Conservation (phyloP, 1,140 invertebrate species). For the Conopomorpha cramerella region DNA sequence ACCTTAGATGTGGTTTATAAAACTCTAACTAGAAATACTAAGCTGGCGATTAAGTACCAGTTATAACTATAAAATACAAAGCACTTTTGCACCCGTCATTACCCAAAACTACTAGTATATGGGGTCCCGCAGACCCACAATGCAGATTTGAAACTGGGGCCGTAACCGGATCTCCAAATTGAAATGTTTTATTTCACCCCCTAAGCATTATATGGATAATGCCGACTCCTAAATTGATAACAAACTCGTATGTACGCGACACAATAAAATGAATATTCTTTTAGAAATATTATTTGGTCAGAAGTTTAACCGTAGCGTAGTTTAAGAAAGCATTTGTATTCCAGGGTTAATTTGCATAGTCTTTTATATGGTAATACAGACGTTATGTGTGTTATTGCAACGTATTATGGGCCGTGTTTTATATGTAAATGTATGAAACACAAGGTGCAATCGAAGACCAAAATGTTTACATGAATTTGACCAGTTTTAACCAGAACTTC, state of each 20-base stretch:
- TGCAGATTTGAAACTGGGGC: conserved; percentile 38
- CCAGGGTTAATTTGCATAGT: conserved; percentile 25
- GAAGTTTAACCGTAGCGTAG: conserved; percentile 40
- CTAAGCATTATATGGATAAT: conserved; percentile 42
- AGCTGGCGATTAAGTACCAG: too few relatives aligned
- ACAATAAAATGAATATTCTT: too few relatives aligned
- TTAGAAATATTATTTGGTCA: conserved; percentile 42
- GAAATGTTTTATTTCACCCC: conserved; percentile 55
- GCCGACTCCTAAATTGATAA: conserved; percentile 56
- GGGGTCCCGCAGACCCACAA: conserved; percentile 48
- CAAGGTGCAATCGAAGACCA: too few relatives aligned
- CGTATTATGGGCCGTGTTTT: too few relatives aligned
- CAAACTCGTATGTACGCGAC: conserved; percentile 31
- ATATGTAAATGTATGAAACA: too few relatives aligned
- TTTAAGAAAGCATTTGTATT: conserved; percentile 19
- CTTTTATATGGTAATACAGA: too few relatives aligned
- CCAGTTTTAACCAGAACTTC: too few relatives aligned
- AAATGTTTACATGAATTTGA: too few relatives aligned
- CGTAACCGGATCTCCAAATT: conserved; percentile 56
- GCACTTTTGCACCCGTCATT: conserved; percentile 19
- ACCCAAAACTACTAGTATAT: conserved; percentile 41
- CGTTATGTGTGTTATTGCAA: too few relatives aligned
- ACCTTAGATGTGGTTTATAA: too few relatives aligned
- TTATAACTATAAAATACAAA: too few relatives aligned
- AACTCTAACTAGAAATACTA: too few relatives aligned